Percentiles rank a stretch among this genome's conserved stretches.
Evolutionary conservation across 2,113 vertebrate genomes (phyloP).

Genomic region (Grus americana): DNA sequence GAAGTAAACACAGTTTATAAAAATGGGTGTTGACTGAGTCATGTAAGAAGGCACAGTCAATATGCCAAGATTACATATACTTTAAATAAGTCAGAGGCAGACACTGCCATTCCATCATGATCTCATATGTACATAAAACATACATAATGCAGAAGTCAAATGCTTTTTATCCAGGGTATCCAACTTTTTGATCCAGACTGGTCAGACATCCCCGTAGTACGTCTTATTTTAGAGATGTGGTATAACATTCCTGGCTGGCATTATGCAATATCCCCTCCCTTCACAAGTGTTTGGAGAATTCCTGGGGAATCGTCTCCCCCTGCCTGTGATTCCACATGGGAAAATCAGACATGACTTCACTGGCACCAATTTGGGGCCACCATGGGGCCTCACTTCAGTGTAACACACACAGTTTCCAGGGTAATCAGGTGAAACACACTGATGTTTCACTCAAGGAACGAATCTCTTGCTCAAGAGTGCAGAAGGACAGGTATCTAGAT

Average conservation of each 20-base stretch:
- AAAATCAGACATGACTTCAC: conserved; percentile 52
- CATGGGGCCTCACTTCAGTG: background rate
- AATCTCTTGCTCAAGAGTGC: background rate
- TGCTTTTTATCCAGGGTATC: background rate
- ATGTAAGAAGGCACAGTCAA: background rate
- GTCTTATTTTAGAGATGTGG: conserved; percentile 16
- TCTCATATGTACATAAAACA: conserved; percentile 6
- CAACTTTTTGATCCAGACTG: background rate
- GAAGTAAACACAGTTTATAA: background rate
- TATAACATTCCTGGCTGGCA: background rate
- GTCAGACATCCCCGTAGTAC: background rate
- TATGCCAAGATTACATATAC: background rate
- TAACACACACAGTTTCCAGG: background rate
- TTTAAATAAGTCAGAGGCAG: background rate
- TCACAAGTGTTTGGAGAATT: background rate
- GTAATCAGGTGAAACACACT: background rate
- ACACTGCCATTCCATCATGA: background rate
- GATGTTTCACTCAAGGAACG: background rate
- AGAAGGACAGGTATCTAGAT: background rate
- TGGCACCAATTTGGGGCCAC: background rate
- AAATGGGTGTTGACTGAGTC: background rate
- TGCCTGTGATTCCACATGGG: rapidly evolving
- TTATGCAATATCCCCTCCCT: conserved; percentile 21
- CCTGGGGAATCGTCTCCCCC: background rate
- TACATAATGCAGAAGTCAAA: background rate